Percentiles rank a stretch among this genome's conserved stretches.
Conservation (phyloP, 2,888 invertebrate species). For the Thalpophila matura region DNA sequence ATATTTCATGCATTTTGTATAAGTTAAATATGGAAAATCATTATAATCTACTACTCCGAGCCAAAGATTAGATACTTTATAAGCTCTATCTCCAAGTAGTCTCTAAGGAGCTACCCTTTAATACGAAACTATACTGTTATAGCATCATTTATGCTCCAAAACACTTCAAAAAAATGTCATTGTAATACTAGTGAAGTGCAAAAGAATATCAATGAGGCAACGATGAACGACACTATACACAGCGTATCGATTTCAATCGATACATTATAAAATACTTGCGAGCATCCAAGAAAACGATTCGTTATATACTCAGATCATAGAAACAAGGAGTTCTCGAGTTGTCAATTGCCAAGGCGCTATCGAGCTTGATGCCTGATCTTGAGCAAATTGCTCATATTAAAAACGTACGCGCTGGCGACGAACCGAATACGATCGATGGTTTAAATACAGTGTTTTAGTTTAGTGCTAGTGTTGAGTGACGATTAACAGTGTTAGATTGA, state of each 20-base stretch:
- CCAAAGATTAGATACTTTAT: constrained; percentile 33
- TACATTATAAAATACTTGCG: constrained; percentile 25
- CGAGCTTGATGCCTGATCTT: too few relatives aligned
- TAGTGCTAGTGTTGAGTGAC: too few relatives aligned
- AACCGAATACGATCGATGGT: too few relatives aligned
- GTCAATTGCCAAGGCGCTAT: too few relatives aligned
- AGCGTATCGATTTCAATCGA: too few relatives aligned
- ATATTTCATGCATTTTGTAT: neutral
- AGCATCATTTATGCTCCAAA: constrained; percentile 29
- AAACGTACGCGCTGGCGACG: too few relatives aligned
- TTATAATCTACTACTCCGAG: neutral
- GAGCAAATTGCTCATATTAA: too few relatives aligned
- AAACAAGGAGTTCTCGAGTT: too few relatives aligned
- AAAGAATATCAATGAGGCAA: constrained; percentile 50
- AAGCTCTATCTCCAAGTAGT: constrained; percentile 16
- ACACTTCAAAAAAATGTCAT: constrained; percentile 26
- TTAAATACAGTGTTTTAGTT: too few relatives aligned
- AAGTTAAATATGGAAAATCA: constrained; percentile 4
- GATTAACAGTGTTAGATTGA: too few relatives aligned
- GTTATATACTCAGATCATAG: too few relatives aligned
- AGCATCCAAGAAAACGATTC: constrained; percentile 7
- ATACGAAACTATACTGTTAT: constrained; percentile 34
- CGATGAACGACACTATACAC: too few relatives aligned
- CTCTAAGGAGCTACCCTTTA: constrained; percentile 36
- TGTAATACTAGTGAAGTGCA: constrained; percentile 27